A percentile compares a stretch with the other conserved stretches of the same genome.
phyloP scores from a whole-genome alignment of 2,888 invertebrate species.

The Caenorhabditis macrosperma region DNA sequence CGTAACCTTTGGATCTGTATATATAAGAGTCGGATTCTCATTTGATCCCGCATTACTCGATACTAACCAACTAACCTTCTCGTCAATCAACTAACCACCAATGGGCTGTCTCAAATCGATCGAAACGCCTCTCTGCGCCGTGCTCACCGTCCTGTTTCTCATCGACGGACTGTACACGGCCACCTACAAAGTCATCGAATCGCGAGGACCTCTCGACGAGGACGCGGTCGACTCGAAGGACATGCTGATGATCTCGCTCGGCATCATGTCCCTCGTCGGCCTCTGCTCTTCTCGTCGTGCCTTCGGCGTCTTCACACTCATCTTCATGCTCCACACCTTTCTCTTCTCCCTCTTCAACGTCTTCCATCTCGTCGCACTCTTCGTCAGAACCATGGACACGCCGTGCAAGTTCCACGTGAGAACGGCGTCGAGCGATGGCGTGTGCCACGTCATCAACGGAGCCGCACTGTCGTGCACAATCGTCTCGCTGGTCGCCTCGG shows the following conservation, averaged over 20 bases:
- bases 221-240: conserved; percentile 28
- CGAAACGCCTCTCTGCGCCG: conserved; percentile 24
- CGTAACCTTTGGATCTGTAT: background rate
- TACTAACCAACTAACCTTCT: conserved; percentile 20
- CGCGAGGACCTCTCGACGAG: conserved; percentile 1
- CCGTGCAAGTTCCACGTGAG: conserved; percentile 10
- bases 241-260: conserved; percentile 28
- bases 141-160: conserved; percentile 31
- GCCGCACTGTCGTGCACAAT: conserved; percentile 7
- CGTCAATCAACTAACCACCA: background rate
- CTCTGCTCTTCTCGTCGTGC: conserved; percentile 35
- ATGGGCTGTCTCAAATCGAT: conserved; percentile 32
- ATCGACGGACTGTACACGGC: conserved; percentile 16
- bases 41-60: background rate
- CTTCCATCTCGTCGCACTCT: conserved; percentile 13
- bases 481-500: conserved; percentile 26
- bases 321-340: conserved; percentile 48
- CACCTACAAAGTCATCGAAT: conserved; percentile 21
- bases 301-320: conserved; percentile 40
- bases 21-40: background rate
- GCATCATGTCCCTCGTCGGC: conserved; percentile 44
- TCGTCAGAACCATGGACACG: conserved; percentile 7
- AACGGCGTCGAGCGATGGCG: background rate
- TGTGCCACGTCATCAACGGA: conserved; percentile 18
- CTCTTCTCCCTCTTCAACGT: conserved; percentile 25